A percentile compares a stretch with the other conserved stretches of the same genome.
phyloP scores from a whole-genome alignment of 1,140 invertebrate genomes.

The Druon quercuslanigerum region DNA sequence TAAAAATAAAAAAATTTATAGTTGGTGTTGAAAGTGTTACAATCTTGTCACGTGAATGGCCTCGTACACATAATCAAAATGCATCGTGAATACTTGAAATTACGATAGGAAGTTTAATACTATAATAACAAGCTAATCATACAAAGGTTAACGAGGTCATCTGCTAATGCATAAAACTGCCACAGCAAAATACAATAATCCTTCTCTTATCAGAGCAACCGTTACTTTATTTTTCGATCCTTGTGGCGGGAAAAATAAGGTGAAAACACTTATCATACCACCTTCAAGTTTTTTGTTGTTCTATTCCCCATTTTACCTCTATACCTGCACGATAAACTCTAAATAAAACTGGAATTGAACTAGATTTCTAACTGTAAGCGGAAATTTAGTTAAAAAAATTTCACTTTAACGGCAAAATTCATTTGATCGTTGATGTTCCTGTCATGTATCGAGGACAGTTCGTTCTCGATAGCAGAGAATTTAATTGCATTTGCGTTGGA shows the following conservation, averaged over 20 bases:
- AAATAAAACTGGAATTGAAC: background rate
- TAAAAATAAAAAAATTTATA: too few relatives aligned
- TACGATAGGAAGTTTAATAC: background rate
- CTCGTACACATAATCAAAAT: too few relatives aligned
- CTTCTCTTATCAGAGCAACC: background rate
- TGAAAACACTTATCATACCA: background rate
- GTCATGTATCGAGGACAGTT: constrained; percentile 14
- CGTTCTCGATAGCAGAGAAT: constrained; percentile 25
- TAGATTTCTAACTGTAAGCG: background rate
- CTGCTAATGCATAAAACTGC: constrained; percentile 11
- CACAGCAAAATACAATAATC: constrained; percentile 9
- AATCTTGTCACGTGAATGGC: too few relatives aligned
- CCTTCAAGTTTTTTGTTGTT: background rate
- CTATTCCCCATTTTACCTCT: background rate
- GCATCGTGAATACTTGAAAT: too few relatives aligned
- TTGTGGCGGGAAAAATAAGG: background rate
- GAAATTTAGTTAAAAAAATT: background rate
- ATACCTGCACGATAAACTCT: background rate
- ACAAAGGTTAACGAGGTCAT: background rate
- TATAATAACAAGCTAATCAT: constrained; percentile 8
- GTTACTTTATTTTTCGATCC: background rate
- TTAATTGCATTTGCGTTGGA: constrained; percentile 28
- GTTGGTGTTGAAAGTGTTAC: too few relatives aligned
- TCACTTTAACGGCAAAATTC: background rate
- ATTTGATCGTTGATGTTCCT: constrained; percentile 16